These are phyloP conservation scores for Oegoconia quadripuncta DNA, from an alignment of 2,888 invertebrate species.

Conservation along the genomic window DNA sequence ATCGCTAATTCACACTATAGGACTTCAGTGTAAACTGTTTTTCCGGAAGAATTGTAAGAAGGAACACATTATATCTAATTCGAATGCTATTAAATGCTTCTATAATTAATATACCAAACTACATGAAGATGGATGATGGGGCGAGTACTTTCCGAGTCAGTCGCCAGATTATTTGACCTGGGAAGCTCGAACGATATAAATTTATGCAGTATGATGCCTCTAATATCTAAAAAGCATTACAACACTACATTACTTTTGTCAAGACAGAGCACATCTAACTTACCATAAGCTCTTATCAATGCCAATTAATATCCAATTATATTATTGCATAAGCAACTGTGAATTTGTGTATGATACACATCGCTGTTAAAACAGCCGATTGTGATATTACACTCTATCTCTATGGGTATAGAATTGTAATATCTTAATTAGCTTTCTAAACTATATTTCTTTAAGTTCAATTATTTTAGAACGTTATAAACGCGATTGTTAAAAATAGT, in stretches of 20 bases:
- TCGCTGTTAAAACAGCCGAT: conserved; percentile 40
- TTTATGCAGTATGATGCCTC: conserved; percentile 64
- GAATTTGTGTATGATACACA: conserved; percentile 50
- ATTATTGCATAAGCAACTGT: conserved; percentile 40
- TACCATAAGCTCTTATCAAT: conserved; percentile 66
- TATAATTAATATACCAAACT: conserved; percentile 48
- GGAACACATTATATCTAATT: conserved; percentile 44
- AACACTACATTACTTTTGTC: conserved; percentile 60
- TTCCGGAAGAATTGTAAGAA: conserved; percentile 34
- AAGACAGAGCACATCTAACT: conserved; percentile 63
- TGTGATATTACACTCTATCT: no score
- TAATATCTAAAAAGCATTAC: conserved; percentile 64
- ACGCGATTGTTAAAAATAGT: no score
- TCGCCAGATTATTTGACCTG: conserved; percentile 52
- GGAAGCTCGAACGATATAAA: conserved; percentile 47
- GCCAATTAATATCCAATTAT: conserved; percentile 62
- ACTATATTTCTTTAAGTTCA: no score
- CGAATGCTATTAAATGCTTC: conserved; percentile 54
- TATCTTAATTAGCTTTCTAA: no score
- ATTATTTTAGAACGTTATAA: no score
- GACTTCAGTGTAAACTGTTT: no score
- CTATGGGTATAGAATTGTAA: no score
- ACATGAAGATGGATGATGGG: conserved; percentile 61
- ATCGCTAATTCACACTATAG: no score
- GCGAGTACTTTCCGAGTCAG: conserved; percentile 41